Conservation (phyloP, 2,113 vertebrate genomes). For the Eolophus roseicapilla region DNA sequence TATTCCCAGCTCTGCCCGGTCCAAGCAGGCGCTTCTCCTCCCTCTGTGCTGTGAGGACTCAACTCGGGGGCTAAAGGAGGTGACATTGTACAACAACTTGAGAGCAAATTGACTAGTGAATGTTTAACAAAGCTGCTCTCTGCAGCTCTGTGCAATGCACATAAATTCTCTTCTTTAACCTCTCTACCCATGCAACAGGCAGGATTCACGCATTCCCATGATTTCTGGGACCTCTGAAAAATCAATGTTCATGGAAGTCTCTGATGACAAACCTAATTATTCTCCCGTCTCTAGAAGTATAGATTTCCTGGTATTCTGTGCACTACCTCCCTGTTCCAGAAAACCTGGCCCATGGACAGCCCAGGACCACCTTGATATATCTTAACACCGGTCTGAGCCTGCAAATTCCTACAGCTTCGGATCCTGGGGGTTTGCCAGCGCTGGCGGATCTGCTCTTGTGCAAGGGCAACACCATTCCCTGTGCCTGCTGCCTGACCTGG, state of each 20-base stretch:
- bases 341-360: neutral
- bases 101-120: neutral
- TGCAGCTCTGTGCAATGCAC: neutral
- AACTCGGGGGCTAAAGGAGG: neutral
- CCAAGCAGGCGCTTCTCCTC: neutral
- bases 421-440: neutral
- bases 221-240: neutral
- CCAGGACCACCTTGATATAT: neutral
- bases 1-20: neutral
- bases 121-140: neutral
- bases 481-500: neutral
- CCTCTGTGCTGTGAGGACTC: neutral
- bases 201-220: neutral
- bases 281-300: neutral
- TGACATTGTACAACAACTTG: neutral
- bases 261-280: neutral
- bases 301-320: neutral
- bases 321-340: neutral
- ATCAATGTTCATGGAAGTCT: rapidly evolving
- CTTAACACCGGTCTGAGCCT: rapidly evolving
- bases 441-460: neutral
- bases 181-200: neutral
- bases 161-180: neutral
- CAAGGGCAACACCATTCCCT: neutral
- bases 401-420: neutral